Evolutionary conservation across 2,888 invertebrate species (phyloP), one percentile per base, ranked within the genome.

Genomic region (Phortica magna): DNA sequence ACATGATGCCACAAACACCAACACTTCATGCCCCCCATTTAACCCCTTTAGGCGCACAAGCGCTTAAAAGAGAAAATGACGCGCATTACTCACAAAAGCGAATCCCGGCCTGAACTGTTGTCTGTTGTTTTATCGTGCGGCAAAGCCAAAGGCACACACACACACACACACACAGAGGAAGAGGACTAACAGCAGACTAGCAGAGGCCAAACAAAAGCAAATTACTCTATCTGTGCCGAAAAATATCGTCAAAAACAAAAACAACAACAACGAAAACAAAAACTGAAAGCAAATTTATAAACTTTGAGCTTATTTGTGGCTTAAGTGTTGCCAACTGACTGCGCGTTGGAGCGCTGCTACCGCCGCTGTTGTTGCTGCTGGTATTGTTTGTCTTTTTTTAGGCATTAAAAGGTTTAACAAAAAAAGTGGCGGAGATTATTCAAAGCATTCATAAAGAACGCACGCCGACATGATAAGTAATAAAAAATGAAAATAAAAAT

Each of bases 301-400:
- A 83, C 83, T 88, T 80, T n/a, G 81, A 79, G 80, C 84, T 81
- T 82, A 85, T 82, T 83, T 88, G 87, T 71, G 83, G 87, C 84
- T 87, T 87, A 88, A 82, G 83, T 67, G 65, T 71, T 70, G 53
- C 70, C 65, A 65, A 39, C 65, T 39, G 39, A 17, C 48, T 43
- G 43, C 19, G 12, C 42, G 31, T 42, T 55, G 53, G 22, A 53
- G 67, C 64, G 39, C 39, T n/a, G 12, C 31, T 4, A 31, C 1
- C 5, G 48, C 14, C 48, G 48, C 14, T 48, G 48, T 1, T 17
- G 4, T 6, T 61, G 48, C 14, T 48, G 48, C 6, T 17, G 4
- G 17, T 61, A 17, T 19, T 42, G 43, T 43, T 17, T 42, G n/a
- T 43, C 19, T 17, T 43, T 68, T 68, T 68, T 42, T 7, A 42